phyloP scores from a whole-genome alignment of 2,797 vertebrate genomes.

The Etheostoma nigrum region DNA sequence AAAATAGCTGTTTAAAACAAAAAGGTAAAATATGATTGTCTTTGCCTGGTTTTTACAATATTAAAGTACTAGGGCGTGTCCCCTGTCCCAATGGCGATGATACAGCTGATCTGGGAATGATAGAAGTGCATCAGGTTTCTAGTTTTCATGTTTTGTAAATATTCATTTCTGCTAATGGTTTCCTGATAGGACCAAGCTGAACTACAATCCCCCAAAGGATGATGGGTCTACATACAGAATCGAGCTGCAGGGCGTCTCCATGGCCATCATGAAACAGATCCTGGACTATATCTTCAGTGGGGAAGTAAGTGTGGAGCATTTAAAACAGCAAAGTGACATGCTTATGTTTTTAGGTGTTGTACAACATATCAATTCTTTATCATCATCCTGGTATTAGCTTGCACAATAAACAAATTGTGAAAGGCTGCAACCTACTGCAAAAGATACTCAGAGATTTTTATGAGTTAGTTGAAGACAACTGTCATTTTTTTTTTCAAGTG shows the following conservation, averaged over 20 bases:
- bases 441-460: too few species aligned
- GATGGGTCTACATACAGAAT: constrained; percentile 97
- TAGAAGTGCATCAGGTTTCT: neutral
- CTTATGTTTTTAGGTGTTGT: neutral
- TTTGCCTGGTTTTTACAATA: neutral
- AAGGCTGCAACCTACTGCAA: too few species aligned
- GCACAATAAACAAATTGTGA: too few species aligned
- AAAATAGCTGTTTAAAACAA: too few species aligned
- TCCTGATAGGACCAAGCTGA: constrained; percentile 92
- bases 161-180: constrained; percentile 4
- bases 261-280: constrained; percentile 96
- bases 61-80: constrained; percentile 19
- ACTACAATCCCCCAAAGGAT: constrained; percentile 97
- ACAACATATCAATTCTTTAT: too few species aligned
- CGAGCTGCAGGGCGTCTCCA: constrained; percentile 95
- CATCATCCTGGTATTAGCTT: too few species aligned
- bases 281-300: constrained; percentile 98
- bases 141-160: neutral
- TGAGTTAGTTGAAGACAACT: too few species aligned
- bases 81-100: neutral
- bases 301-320: constrained; percentile 86
- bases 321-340: neutral
- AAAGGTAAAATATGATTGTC: too few species aligned
- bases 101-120: too few species aligned
- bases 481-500: too few species aligned